These are phyloP conservation scores for Labrus mixtus DNA, from an alignment of 2,113 vertebrate genomes.

Conservation along the genomic window DNA sequence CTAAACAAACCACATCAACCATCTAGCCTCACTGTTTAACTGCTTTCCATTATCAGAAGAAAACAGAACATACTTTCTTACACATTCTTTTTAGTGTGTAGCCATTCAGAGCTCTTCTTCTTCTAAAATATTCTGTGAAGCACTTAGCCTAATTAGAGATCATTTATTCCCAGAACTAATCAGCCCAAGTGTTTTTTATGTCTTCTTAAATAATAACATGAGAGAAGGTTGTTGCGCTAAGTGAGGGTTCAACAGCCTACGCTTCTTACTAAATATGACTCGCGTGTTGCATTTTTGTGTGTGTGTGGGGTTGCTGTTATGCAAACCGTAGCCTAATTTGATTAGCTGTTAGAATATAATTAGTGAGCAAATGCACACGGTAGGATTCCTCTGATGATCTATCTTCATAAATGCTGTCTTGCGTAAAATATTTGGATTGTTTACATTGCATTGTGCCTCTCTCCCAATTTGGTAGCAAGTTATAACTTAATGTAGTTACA, in stretches of 20 bases:
- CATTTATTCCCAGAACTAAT: conserved; percentile 82
- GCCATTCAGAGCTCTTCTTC: conserved; percentile 42
- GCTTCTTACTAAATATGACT: conserved; percentile 68
- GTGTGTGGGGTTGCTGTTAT: conserved; percentile 36
- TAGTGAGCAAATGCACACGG: conserved; percentile 37
- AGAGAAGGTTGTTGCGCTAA: conserved; percentile 52
- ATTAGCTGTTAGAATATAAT: conserved; percentile 60
- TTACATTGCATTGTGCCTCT: not conserved
- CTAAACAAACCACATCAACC: conserved; percentile 8
- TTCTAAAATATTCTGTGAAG: conserved; percentile 77
- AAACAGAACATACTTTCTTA: conserved; percentile 42
- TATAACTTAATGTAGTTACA: not conserved
- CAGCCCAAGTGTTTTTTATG: conserved; percentile 79
- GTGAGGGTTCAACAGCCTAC: conserved; percentile 66
- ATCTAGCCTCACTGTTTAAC: conserved; percentile 3
- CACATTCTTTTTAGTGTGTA: conserved; percentile 32
- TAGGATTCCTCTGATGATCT: conserved; percentile 48
- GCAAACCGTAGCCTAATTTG: conserved; percentile 59
- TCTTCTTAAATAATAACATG: conserved; percentile 76
- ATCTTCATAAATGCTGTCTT: conserved; percentile 52
- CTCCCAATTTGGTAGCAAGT: not conserved
- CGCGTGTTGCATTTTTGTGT: conserved; percentile 35
- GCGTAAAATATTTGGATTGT: conserved; percentile 31
- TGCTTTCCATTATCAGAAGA: conserved; percentile 27
- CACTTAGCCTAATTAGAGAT: conserved; percentile 82